phyloP scores from a whole-genome alignment of 2,113 vertebrate species.

The Petromus typicus region DNA sequence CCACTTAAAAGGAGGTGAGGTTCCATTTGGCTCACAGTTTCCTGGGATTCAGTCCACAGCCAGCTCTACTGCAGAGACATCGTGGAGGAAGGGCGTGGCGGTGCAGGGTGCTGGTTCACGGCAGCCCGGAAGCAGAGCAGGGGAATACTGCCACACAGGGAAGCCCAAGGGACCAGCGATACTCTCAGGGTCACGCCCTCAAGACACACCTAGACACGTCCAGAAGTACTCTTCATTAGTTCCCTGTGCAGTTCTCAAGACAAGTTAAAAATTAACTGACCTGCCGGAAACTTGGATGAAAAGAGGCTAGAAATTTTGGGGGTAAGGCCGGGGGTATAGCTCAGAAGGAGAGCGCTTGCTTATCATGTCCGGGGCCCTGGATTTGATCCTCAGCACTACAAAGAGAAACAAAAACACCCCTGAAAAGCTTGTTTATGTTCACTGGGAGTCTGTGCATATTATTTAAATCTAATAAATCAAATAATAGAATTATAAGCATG shows the following conservation, averaged over 20 bases:
- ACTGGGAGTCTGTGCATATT: background rate
- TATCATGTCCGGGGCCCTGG: background rate
- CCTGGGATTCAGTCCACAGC: background rate
- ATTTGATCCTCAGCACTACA: background rate
- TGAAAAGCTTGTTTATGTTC: background rate
- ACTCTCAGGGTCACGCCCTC: background rate
- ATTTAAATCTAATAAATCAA: conserved; percentile 28
- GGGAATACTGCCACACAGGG: background rate
- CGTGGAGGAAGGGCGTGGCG: background rate
- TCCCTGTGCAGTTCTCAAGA: background rate
- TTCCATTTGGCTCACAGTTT: background rate
- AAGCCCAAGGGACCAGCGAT: background rate
- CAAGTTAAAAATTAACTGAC: background rate
- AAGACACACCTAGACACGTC: background rate
- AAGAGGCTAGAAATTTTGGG: background rate
- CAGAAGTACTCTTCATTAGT: background rate
- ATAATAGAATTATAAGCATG: background rate
- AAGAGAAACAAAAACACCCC: background rate
- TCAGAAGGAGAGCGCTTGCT: background rate
- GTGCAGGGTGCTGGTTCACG: background rate
- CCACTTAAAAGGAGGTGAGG: background rate
- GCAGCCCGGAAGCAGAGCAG: background rate
- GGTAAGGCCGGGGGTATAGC: background rate
- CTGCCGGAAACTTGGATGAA: background rate
- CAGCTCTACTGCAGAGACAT: background rate